Conservation (phyloP, 2,888 invertebrate genomes). For the Eupithecia tripunctaria region DNA sequence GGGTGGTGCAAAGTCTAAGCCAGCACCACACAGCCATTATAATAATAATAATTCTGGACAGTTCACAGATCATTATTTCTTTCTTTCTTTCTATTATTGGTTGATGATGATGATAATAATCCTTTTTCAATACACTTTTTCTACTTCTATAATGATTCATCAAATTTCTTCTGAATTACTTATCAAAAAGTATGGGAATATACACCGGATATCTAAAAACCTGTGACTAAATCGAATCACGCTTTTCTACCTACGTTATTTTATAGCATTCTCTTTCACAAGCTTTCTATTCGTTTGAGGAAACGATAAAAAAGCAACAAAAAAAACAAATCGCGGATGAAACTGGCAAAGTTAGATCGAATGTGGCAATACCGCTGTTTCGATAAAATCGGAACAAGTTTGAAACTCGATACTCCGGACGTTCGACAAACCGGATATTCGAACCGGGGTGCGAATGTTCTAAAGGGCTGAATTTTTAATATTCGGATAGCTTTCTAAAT, state of each 20-base stretch:
- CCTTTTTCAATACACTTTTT: no score
- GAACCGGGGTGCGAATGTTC: slow-evolving; percentile 7
- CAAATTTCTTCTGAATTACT: no score
- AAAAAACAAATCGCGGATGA: neutral
- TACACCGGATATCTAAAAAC: no score
- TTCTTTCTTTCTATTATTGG: no score
- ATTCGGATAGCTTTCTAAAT: neutral
- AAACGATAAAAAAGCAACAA: slow-evolving; percentile 4
- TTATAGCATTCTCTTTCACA: slow-evolving; percentile 1
- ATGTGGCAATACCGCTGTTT: slow-evolving; percentile 5
- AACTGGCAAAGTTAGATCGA: slow-evolving; percentile 15
- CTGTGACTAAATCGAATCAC: neutral
- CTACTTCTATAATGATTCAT: no score
- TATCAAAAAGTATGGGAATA: no score
- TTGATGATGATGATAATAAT: no score
- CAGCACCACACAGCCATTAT: no score
- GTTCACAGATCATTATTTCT: no score
- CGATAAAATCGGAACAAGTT: slow-evolving; percentile 16
- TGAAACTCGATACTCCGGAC: slow-evolving; percentile 22
- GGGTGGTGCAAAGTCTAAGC: no score
- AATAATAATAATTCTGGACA: no score
- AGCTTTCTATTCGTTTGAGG: neutral
- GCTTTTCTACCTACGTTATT: neutral
- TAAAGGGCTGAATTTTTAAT: no score
- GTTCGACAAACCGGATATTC: slow-evolving; percentile 10